Conservation (phyloP, 2,888 invertebrate genomes). For the Lasioglossum figueresi region DNA sequence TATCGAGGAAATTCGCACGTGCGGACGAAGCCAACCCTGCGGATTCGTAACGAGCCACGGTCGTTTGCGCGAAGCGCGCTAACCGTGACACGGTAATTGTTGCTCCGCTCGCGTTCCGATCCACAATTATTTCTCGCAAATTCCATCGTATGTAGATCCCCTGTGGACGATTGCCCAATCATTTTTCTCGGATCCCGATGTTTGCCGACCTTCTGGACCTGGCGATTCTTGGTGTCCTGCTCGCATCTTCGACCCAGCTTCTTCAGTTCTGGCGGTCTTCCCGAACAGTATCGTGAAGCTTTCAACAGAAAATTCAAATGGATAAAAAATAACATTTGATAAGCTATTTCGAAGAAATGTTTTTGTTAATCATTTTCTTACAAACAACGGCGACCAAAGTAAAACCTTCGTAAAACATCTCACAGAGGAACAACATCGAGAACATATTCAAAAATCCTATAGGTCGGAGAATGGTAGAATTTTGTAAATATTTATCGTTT, state of each 20-base stretch:
- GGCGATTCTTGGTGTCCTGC: neutral
- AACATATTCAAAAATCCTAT: no score
- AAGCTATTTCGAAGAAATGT: no score
- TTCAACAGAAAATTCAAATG: no score
- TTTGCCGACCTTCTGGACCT: neutral
- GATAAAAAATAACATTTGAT: no score
- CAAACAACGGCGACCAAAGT: no score
- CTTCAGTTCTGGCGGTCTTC: neutral
- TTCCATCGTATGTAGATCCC: neutral
- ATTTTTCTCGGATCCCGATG: neutral
- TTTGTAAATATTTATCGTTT: no score
- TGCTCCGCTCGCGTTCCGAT: slow-evolving; percentile 33
- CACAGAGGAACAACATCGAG: no score
- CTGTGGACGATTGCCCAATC: neutral
- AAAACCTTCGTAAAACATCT: no score
- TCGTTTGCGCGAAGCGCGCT: slow-evolving; percentile 46
- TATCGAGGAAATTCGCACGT: slow-evolving; percentile 65
- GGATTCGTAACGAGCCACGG: slow-evolving; percentile 66
- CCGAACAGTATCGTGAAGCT: no score
- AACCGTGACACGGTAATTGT: slow-evolving; percentile 60
- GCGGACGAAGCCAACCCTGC: slow-evolving; percentile 40
- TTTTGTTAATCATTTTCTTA: no score
- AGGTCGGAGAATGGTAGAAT: no score
- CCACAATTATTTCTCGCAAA: slow-evolving; percentile 36
- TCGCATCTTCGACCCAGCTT: neutral